Evolutionary conservation across 2,888 invertebrate species (phyloP).

Genomic region (Lacanobia wlatinum): DNA sequence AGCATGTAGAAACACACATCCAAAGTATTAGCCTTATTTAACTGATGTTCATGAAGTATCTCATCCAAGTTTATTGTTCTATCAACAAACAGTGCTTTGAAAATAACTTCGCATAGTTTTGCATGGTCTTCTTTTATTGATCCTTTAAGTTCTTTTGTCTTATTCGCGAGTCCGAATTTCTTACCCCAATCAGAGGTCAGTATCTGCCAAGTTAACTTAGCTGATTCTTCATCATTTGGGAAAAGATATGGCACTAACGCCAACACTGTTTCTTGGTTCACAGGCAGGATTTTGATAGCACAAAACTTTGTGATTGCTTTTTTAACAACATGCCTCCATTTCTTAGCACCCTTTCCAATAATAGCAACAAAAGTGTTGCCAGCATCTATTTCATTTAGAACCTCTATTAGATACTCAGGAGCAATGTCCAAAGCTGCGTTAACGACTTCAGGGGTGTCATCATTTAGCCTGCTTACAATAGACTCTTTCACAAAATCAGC

Average conservation of each 20-base stretch:
- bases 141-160: conserved; percentile 66
- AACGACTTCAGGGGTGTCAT: conserved; percentile 92
- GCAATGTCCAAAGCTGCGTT: conserved; percentile 88
- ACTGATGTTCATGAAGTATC: conserved; percentile 75
- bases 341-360: conserved; percentile 81
- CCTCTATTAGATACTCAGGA: conserved; percentile 75
- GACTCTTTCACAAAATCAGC: conserved; percentile 92
- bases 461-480: conserved; percentile 92
- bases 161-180: conserved; percentile 75
- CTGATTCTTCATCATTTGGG: conserved; percentile 83
- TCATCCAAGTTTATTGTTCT: conserved; percentile 73
- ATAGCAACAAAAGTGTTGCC: conserved; percentile 88
- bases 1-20: conserved; percentile 84
- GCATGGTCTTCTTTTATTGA: conserved; percentile 71
- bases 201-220: conserved; percentile 78
- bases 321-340: conserved; percentile 84
- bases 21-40: conserved; percentile 78
- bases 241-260: conserved; percentile 92
- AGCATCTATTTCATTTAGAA: conserved; percentile 85
- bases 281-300: conserved; percentile 80
- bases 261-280: conserved; percentile 91
- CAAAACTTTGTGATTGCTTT: conserved; percentile 88
- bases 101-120: conserved; percentile 77
- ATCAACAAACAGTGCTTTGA: conserved; percentile 79
- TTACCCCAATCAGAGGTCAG: conserved; percentile 82